Base-by-base conservation (phyloP, 2,888 invertebrate species). In the Pristionchus fissidentatus region DNA sequence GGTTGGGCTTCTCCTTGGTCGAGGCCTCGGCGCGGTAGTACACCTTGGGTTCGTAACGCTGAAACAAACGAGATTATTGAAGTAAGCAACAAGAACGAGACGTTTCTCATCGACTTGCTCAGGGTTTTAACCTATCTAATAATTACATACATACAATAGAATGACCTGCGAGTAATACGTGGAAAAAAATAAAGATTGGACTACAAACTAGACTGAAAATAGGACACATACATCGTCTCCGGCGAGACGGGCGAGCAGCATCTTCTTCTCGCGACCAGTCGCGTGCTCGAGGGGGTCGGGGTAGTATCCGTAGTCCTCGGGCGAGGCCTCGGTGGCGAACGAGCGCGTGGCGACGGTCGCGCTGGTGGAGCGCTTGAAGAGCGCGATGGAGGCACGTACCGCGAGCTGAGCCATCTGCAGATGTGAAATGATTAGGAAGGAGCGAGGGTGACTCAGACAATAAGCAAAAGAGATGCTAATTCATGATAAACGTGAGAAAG, bases 241-340 rank as follows among this genome's bases (percentile, higher is more conserved):
- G 84, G 96, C 95, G 89, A 95, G 95, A 93, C 95, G 94, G 43
- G 97, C 96, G 88, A 97, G 93, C 89, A 97, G 93, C 94, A 97
- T 97, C 92, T 95, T 95, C 93, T 96, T 96, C 93, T 97, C 97
- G 88, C 96, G 93, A 80, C 98, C 98, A 46, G 97, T 97, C 38
- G 97, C 96, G 93, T 97, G 96, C 92, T 97, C 97, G 91, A 97
- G 88, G 43, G 96, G 96, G 92, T 97, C 96, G 77, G 96, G 95
- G 84, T 91, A 90, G 87, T 87, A 88, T 83, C 92, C 91, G 86
- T 92, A 92, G 85, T 92, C 91, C 85, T 92, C 91, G 83, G 91
- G 92, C 26, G 88, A 90, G 46, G 91, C 92, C 83, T 91, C 90
- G 32, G 90, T 87, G 80, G 91, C 91, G 86, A 88, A 86, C 66